Conservation (phyloP, 92 coral and sea anemone genomes). For the Actinernus sp. region DNA sequence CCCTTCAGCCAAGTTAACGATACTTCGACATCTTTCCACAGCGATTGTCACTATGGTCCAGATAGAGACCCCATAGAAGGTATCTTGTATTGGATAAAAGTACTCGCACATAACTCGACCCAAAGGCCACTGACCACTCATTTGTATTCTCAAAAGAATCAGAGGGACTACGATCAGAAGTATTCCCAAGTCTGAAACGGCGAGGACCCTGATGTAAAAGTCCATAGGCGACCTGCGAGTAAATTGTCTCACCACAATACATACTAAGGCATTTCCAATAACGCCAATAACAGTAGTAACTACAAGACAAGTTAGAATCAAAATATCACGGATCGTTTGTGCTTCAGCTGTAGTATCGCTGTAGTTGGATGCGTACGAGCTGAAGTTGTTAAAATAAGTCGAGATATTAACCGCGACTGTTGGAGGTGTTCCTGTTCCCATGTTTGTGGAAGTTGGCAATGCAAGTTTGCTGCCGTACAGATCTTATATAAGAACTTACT, state of each 20-base stretch:
- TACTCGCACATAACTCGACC: background rate
- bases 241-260: background rate
- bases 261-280: background rate
- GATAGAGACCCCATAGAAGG: background rate
- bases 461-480: too few relatives aligned
- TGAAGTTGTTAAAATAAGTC: too few relatives aligned
- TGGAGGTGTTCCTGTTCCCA: too few relatives aligned
- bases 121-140: background rate
- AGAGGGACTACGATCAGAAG: background rate
- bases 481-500: too few relatives aligned
- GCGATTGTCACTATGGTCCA: conserved; percentile 1
- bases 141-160: background rate
- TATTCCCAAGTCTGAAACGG: background rate
- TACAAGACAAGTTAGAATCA: background rate
- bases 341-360: too few relatives aligned
- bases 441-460: too few relatives aligned
- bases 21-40: background rate
- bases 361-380: too few relatives aligned
- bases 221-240: background rate
- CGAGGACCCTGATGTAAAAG: background rate
- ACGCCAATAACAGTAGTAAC: background rate
- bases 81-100: background rate
- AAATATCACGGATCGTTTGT: too few relatives aligned
- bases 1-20: background rate
- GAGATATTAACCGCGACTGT: too few relatives aligned